Evolutionary conservation across 2,113 vertebrate genomes (phyloP).

Genomic region (Otocyon megalotis): DNA sequence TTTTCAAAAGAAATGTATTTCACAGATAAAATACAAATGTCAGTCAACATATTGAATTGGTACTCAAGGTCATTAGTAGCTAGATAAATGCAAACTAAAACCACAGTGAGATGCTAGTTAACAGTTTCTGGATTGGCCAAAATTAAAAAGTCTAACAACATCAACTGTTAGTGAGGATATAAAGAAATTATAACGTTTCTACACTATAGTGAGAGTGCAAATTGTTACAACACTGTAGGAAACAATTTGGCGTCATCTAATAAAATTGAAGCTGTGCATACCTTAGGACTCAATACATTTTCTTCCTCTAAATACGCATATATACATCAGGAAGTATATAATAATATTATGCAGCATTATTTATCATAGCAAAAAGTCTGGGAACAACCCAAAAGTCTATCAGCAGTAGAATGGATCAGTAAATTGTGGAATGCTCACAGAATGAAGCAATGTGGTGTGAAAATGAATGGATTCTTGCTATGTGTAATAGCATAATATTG

Average conservation of each 20-base stretch:
- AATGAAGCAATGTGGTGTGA: conserved; percentile 9
- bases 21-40: not conserved
- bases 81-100: conserved; percentile 53
- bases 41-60: not conserved
- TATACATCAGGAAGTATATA: not conserved
- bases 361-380: conserved; percentile 1
- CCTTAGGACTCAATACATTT: not conserved
- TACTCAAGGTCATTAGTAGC: conserved; percentile 5
- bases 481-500: not conserved
- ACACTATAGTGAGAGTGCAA: not conserved
- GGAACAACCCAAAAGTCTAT: conserved; percentile 41
- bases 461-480: conserved; percentile 48
- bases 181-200: conserved; percentile 22
- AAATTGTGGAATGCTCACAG: not conserved
- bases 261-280: not conserved
- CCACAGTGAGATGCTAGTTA: not conserved
- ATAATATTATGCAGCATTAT: conserved; percentile 21
- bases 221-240: not conserved
- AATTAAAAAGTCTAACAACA: conserved; percentile 30
- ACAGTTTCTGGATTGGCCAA: conserved; percentile 7
- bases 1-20: conserved; percentile 45
- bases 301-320: conserved; percentile 33
- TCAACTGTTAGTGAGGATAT: not conserved
- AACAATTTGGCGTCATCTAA: not conserved
- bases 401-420: conserved; percentile 21